Percentiles rank a stretch among this genome's conserved stretches.
These are phyloP conservation scores for Acleris holmiana DNA, from an alignment of 2,888 invertebrate species.

Conservation along the genomic window DNA sequence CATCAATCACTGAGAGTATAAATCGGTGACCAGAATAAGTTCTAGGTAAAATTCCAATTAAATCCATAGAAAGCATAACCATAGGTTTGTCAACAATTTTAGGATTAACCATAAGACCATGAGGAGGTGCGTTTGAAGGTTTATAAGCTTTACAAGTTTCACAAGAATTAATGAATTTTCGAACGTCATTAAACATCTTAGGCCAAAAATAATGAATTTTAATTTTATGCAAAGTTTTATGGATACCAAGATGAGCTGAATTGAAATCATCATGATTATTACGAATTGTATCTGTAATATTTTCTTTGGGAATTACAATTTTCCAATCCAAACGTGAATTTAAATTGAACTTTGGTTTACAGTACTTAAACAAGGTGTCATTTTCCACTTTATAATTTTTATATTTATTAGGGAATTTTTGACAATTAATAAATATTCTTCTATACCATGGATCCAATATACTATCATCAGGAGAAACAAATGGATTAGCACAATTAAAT, in stretches of 20 bases:
- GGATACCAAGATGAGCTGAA: constrained; percentile 15
- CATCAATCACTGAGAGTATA: constrained; percentile 15
- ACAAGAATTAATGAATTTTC: not conserved
- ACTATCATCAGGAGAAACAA: not conserved
- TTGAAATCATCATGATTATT: constrained; percentile 20
- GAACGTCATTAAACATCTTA: constrained; percentile 6
- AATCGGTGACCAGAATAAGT: constrained; percentile 19
- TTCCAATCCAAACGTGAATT: constrained; percentile 12
- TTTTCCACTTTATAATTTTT: constrained; percentile 20
- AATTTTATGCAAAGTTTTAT: constrained; percentile 14
- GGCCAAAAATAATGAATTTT: constrained; percentile 18
- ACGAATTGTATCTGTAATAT: constrained; percentile 2
- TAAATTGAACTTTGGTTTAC: constrained; percentile 11
- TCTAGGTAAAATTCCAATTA: constrained; percentile 9
- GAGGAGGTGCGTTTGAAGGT: constrained; percentile 5
- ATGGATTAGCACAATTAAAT: too few relatives aligned
- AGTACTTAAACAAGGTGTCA: constrained; percentile 5
- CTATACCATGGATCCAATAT: constrained; percentile 10
- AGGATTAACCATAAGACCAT: constrained; percentile 8
- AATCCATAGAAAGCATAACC: constrained; percentile 2
- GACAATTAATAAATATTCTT: constrained; percentile 13
- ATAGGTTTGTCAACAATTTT: constrained; percentile 7
- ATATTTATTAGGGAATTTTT: constrained; percentile 18
- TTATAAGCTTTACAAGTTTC: constrained; percentile 14
- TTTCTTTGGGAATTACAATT: constrained; percentile 11